Base-by-base conservation (phyloP, 2,113 vertebrate genomes). In the Megalops atlanticus region DNA sequence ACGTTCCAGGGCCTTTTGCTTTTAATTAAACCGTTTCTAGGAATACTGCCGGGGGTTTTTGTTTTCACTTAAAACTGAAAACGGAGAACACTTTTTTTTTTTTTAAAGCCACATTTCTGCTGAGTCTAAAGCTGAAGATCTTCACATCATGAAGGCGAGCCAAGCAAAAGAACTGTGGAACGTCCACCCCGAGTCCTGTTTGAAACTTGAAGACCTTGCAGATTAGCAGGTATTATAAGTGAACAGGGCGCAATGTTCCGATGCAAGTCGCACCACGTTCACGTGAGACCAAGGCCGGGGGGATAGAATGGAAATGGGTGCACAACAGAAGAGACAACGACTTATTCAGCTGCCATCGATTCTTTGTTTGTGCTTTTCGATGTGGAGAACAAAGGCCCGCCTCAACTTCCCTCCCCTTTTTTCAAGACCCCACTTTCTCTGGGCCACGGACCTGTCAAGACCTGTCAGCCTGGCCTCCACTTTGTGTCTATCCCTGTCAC, bases 401-500 rank as follows among this genome's bases (percentile, higher is more conserved):
- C 68, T 31, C 39, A 40, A 16, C 31, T 45, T 36, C 41, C 41
- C 33, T 14, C n/a, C 33, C 10, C 75, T 52, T 78, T 64, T 45
- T 10, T 21, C 4, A 36, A 41, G 58, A 47, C 8, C 21, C 58
- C 21, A 31, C 38, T 80, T 80, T 88, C 76, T 88, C 85, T 90
- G 81, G 87, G 89, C 88, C 89, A 87, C 84, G 85, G 88, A 81
- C 78, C 86, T 86, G 91, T 92, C 87, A 89, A 89, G 89, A 86
- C 85, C 83, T 84, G 90, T 83, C 82, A 83, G 88, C 82, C 80
- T 77, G 82, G 86, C 83, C 87, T 84, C 79, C 88, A 87, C 91
- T 90, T 90, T 89, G 89, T 92, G 89, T 89, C 91, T 74, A 24
- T 82, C 89, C 87, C 89, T 89, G 89, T 93, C 92, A 87, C 83